Evolutionary conservation across 2,888 invertebrate species (phyloP).

Genomic region (Euclidia mi): DNA sequence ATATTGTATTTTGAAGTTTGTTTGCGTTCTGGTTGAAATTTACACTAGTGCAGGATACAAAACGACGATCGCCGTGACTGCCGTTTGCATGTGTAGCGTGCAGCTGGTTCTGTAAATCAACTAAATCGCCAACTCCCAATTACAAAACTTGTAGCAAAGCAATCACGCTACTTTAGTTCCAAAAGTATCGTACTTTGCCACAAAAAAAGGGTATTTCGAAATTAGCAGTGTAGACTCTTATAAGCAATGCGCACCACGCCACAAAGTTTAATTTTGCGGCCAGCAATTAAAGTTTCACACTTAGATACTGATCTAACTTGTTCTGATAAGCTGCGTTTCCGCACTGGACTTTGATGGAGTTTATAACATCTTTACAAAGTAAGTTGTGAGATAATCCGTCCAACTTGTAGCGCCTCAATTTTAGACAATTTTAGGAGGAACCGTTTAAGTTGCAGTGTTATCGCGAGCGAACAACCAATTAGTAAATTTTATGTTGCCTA

Average conservation of each 20-base stretch:
- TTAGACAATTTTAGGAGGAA: slow-evolving; percentile 9
- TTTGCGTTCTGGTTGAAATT: no score
- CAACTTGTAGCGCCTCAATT: slow-evolving; percentile 20
- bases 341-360: slow-evolving; percentile 43
- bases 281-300: slow-evolving; percentile 45
- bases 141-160: no score
- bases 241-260: neutral
- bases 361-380: slow-evolving; percentile 50
- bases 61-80: no score
- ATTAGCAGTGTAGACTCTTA: no score
- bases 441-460: slow-evolving; percentile 27
- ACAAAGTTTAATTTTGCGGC: slow-evolving; percentile 20
- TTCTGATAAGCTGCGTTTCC: slow-evolving; percentile 37
- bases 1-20: no score
- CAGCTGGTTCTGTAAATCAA: no score
- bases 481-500: neutral
- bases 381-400: slow-evolving; percentile 31
- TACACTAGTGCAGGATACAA: no score
- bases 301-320: slow-evolving; percentile 41
- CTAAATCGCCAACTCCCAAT: no score
- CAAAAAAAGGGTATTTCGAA: no score
- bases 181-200: no score
- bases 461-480: slow-evolving; percentile 5
- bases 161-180: no score
- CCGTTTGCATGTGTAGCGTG: no score